These are phyloP conservation scores for Rotaria sp. DNA, from an alignment of 2,888 invertebrate species.

Conservation along the genomic window DNA sequence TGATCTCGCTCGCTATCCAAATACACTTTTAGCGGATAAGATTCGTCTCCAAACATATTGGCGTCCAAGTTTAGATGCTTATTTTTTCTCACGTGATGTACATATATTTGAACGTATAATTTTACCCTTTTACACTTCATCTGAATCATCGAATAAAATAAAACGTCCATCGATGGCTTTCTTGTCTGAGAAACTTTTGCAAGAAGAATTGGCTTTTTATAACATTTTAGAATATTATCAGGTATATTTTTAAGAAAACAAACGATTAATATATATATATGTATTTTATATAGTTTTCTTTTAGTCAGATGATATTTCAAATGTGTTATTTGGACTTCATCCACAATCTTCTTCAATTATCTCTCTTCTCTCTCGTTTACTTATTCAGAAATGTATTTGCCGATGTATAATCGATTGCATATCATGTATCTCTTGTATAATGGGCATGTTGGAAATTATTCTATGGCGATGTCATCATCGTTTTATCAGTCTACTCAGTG, in stretches of 20 bases:
- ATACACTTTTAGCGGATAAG: not conserved
- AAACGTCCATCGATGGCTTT: not conserved
- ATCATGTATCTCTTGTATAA: not conserved
- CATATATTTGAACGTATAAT: not conserved
- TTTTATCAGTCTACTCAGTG: not conserved
- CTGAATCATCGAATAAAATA: not conserved
- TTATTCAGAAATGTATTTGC: not conserved
- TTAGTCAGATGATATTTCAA: not conserved
- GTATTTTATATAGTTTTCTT: not conserved
- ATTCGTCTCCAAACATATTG: not conserved
- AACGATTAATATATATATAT: too few species aligned
- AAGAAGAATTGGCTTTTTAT: constrained; percentile 14
- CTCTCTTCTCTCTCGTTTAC: not conserved
- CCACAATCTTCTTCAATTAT: not conserved
- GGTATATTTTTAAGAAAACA: not conserved
- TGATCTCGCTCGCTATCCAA: not conserved
- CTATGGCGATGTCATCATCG: not conserved
- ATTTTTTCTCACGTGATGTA: not conserved
- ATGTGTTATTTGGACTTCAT: not conserved
- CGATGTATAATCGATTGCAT: not conserved
- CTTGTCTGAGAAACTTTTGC: not conserved
- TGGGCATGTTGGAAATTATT: not conserved
- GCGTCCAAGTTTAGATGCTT: not conserved
- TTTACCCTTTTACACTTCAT: not conserved
- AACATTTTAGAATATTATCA: not conserved